Conservation (phyloP, 2,797 vertebrate species). For the Chiroxiphia lanceolata region DNA sequence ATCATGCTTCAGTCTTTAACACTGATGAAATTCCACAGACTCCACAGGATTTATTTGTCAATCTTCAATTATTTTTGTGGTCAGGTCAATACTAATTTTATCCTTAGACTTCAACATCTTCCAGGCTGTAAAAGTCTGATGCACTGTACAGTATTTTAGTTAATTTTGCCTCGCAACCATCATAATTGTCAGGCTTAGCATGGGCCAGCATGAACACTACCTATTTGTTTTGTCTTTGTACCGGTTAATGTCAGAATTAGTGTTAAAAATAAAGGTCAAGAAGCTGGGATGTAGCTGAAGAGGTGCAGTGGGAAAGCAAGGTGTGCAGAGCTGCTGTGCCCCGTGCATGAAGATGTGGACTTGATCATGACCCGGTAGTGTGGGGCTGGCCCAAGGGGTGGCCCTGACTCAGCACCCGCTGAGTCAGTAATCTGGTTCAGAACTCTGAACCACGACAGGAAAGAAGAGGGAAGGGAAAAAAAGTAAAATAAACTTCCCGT, state of each 20-base stretch:
- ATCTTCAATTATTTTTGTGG: background rate
- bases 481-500: background rate
- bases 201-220: background rate
- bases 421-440: background rate
- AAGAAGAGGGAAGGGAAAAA: background rate
- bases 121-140: background rate
- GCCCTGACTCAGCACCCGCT: fast-evolving
- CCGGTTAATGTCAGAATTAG: background rate
- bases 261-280: background rate
- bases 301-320: fast-evolving
- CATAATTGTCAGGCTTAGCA: background rate
- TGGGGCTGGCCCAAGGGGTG: fast-evolving
- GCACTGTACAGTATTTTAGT: background rate
- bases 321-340: background rate
- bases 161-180: background rate
- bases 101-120: background rate
- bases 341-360: fast-evolving
- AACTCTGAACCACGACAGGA: background rate
- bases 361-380: fast-evolving
- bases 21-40: background rate
- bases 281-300: background rate
- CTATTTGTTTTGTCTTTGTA: background rate
- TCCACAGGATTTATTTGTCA: background rate
- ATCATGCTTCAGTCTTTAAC: background rate
- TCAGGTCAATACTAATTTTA: background rate